Base-by-base conservation (phyloP, 2,113 vertebrate species). In the Australoheros scitulus region DNA sequence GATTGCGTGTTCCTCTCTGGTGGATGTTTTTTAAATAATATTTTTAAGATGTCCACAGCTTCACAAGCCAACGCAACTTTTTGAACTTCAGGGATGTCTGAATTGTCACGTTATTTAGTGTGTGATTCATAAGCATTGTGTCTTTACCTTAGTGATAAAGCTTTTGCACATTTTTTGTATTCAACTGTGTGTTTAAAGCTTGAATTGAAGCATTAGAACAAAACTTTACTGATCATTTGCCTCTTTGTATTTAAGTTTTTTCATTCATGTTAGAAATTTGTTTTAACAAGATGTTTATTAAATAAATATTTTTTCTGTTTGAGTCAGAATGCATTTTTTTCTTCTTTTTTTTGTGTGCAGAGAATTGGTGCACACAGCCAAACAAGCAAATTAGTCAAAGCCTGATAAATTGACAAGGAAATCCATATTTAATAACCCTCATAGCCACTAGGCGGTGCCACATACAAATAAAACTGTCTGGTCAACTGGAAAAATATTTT, bases 211-310 rank as follows among this genome's bases (percentile, higher is more conserved):
- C 24, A 13, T 50, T 41, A 0, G 3, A 52, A 70, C 24, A 7
- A 70, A 24, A 52, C 43, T 70, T 70, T 20, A 20, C 50, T 55
- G 50, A 18, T 55, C 6, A 20, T 55, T 20, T 70, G 65, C 10
- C 2, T 70, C 43, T 70, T 43, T 1, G 65, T 5, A 32, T 70
- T 47, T 52, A 5, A 20, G 0, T 70, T 70, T 70, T 52, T 70
- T 70, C 20, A 70, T 50, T 70, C 1, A 7, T 70, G 29, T 52
- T 50, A 52, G 43, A 70, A 47, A 47, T 68, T 0, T 0, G 22
- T 7, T 68, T 68, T 50, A 68, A 2, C 2, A 3, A 5, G 17
- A 1, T 68, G 41, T 24, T 32, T 52, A 10, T 70, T 70, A 29
- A 70, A 70, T 70, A 70, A 50, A 70, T 29, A 26, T 26, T 26